These are phyloP conservation scores for Gila orcuttii DNA, from an alignment of 2,113 vertebrate species.

Conservation along the genomic window DNA sequence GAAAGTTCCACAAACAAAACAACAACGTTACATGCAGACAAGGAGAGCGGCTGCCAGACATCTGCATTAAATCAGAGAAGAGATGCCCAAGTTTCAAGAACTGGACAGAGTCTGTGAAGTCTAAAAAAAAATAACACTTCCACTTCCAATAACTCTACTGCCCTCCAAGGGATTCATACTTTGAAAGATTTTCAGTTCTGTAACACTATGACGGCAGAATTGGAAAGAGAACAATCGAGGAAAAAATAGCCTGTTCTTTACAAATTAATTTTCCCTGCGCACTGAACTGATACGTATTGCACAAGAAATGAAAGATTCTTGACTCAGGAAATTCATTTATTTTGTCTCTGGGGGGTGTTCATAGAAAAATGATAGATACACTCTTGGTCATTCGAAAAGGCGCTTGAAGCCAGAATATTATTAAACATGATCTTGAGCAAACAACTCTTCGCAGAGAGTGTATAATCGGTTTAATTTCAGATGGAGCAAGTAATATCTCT, in stretches of 20 bases:
- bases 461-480: constrained; percentile 13
- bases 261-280: not conserved
- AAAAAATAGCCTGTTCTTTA: not conserved
- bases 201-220: not conserved
- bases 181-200: not conserved
- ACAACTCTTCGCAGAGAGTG: not conserved
- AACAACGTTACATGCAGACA: not conserved
- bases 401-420: not conserved
- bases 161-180: not conserved
- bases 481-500: not conserved
- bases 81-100: constrained; percentile 17
- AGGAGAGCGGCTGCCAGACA: constrained; percentile 21
- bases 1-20: constrained; percentile 22
- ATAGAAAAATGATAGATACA: not conserved
- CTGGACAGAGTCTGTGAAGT: not conserved
- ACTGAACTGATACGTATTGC: not conserved
- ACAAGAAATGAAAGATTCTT: not conserved
- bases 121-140: not conserved
- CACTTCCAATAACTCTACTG: not conserved
- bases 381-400: not conserved
- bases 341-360: constrained; percentile 4
- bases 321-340: not conserved
- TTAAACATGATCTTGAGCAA: not conserved
- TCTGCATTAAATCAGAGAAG: constrained; percentile 28
- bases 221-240: not conserved